Percentiles rank a stretch among this genome's conserved stretches.
Evolutionary conservation across 1,140 invertebrate species (phyloP).

Genomic region (Asobara japonica): DNA sequence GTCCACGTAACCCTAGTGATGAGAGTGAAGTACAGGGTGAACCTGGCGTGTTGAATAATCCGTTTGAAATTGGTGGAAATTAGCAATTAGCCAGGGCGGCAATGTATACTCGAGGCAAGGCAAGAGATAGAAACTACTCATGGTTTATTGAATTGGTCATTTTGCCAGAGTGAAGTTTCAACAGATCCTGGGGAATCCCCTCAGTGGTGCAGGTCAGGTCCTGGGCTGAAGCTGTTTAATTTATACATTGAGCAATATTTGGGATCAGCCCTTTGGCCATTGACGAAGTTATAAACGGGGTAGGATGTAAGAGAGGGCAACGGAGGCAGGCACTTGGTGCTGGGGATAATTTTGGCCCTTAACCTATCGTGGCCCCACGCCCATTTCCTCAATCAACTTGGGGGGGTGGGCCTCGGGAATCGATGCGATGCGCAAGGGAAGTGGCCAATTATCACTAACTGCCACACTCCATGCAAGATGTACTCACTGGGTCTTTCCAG

Average conservation of each 20-base stretch:
- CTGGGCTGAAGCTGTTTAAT: not conserved
- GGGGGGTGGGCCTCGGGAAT: constrained; percentile 27
- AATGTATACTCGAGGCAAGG: not conserved
- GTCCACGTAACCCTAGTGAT: not conserved
- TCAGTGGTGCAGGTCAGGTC: constrained; percentile 2
- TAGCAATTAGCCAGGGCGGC: constrained; percentile 28
- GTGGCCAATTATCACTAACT: constrained; percentile 46
- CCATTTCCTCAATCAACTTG: constrained; percentile 45
- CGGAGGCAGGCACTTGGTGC: constrained; percentile 36
- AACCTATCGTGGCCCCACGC: constrained; percentile 39
- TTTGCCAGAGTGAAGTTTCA: constrained; percentile 5
- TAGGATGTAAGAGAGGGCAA: not conserved
- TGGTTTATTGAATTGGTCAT: constrained; percentile 10
- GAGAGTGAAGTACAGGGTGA: not conserved
- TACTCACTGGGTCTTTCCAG: constrained; percentile 31
- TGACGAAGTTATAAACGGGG: constrained; percentile 35
- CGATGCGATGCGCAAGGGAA: constrained; percentile 44
- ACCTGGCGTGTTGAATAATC: constrained; percentile 7
- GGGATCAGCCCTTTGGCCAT: constrained; percentile 4
- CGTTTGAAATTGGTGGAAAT: constrained; percentile 31
- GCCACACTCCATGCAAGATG: constrained; percentile 37
- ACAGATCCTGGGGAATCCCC: not conserved
- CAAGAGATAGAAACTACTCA: not conserved
- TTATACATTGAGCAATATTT: not conserved
- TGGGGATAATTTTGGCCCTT: constrained; percentile 52